Evolutionary conservation across 2,113 vertebrate genomes (phyloP), one percentile per base, ranked within the genome.

Genomic region (Danionella cerebrum): DNA sequence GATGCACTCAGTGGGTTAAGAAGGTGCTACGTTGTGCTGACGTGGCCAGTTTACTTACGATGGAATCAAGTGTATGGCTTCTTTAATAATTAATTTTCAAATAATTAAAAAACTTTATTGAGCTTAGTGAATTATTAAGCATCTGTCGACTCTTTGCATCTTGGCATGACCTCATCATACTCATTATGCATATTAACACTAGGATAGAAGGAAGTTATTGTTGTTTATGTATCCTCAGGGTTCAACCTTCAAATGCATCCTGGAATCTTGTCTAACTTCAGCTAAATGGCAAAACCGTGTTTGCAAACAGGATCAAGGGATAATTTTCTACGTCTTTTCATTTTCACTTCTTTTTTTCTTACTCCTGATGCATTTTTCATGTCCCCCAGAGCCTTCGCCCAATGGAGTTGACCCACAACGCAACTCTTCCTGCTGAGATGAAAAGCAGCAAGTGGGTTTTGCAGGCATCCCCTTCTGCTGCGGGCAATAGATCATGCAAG

Each of bases 291-390:
- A 35, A 64, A 64, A 48, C 12, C 44, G 2, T 64, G 60, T 64
- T 64, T 47, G 36, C 31, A 64, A 64, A 64, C 31, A 36, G 27
- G 13, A 48, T 64, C 60, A 36, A 16, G 60, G 59, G 60, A 48
- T 50, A 48, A 64, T 64, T 48, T 36, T 19, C 13, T 5, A 7
- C 38, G 19, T 6, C 8, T 31, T 13, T 16, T 19, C 13, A 33
- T 44, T 48, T 18, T 16, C 18, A 21, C 45, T 27, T 39, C 18
- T 41, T n/a, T n/a, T 21, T 25, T 7, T 22, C 22, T 18, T 14
- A 19, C 5, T 16, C 1, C 45, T 51, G 47, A 59, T 76, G 62
- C 54, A 73, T 70, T 70, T 72, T 72, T 76, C 52, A 76, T 72
- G 60, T 72, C 35, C 47, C 54, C 65, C 51, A 29, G 48, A 54